These are phyloP conservation scores for Ferrisia virgata DNA, from an alignment of 2,888 invertebrate genomes.

Conservation along the genomic window DNA sequence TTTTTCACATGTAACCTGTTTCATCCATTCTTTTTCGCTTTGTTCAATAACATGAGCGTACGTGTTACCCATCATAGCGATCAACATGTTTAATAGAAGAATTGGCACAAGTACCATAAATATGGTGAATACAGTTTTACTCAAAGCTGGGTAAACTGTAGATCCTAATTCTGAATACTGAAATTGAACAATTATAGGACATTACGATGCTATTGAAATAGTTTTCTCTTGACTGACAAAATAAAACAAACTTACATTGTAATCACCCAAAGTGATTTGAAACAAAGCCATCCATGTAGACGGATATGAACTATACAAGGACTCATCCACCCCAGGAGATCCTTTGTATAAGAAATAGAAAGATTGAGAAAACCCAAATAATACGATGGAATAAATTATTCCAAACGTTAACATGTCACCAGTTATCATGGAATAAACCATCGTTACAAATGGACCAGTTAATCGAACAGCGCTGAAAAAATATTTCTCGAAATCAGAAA, in stretches of 20 bases:
- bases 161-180: slow-evolving; percentile 90
- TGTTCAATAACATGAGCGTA: slow-evolving; percentile 97
- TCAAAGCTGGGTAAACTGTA: slow-evolving; percentile 86
- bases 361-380: slow-evolving; percentile 94
- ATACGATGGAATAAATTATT: slow-evolving; percentile 91
- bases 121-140: slow-evolving; percentile 92
- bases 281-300: slow-evolving; percentile 97
- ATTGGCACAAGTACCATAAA: slow-evolving; percentile 99
- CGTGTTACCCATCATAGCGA: slow-evolving; percentile 99
- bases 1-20: slow-evolving; percentile 63
- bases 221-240: not conserved
- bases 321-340: slow-evolving; percentile 75
- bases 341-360: slow-evolving; percentile 92
- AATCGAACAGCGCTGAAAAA: slow-evolving; percentile 76
- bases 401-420: slow-evolving; percentile 98
- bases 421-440: slow-evolving; percentile 99
- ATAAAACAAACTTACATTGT: slow-evolving; percentile 70
- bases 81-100: slow-evolving; percentile 91
- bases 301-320: slow-evolving; percentile 78
- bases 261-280: slow-evolving; percentile 95
- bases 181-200: slow-evolving; percentile 50
- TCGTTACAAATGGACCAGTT: slow-evolving; percentile 98
- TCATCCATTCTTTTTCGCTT: slow-evolving; percentile 98
- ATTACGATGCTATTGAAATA: not conserved
- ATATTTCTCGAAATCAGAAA: not conserved